A percentile compares a stretch with the other conserved stretches of the same genome.
These are phyloP conservation scores for Cepaea hortensis DNA, from an alignment of 2,888 invertebrate genomes.

Conservation along the genomic window DNA sequence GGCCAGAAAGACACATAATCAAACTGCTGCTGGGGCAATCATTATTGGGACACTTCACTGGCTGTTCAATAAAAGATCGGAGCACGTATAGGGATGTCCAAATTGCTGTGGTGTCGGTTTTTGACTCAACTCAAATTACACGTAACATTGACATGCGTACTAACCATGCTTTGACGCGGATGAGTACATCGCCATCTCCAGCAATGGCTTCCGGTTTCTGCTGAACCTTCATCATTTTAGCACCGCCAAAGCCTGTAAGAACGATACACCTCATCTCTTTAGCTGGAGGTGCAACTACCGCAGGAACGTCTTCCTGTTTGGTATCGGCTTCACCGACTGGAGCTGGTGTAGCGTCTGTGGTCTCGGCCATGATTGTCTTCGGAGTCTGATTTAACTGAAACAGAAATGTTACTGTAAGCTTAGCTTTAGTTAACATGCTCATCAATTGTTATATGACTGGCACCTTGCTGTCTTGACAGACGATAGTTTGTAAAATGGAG, in stretches of 20 bases:
- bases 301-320: slow-evolving; percentile 49
- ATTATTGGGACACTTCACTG: too few species aligned
- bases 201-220: slow-evolving; percentile 86
- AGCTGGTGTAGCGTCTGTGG: slow-evolving; percentile 25
- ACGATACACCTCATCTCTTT: slow-evolving; percentile 91
- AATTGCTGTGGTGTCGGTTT: too few species aligned
- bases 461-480: too few species aligned
- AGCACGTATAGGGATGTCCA: too few species aligned
- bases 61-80: too few species aligned
- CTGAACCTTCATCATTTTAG: slow-evolving; percentile 89
- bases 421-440: too few species aligned
- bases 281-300: slow-evolving; percentile 76
- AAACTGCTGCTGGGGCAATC: too few species aligned
- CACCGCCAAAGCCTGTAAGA: slow-evolving; percentile 89
- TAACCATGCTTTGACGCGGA: slow-evolving; percentile 91
- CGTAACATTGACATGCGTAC: slow-evolving; percentile 73
- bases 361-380: slow-evolving; percentile 46
- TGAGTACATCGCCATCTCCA: slow-evolving; percentile 82
- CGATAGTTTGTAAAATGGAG: too few species aligned
- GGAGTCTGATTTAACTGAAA: neutral
- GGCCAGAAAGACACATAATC: too few species aligned
- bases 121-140: neutral
- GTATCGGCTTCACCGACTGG: slow-evolving; percentile 31
- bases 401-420: neutral
- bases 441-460: too few species aligned